Percentiles rank a stretch among this genome's conserved stretches.
These are phyloP conservation scores for Amphiprion percula DNA, from an alignment of 2,113 vertebrate genomes.

Conservation along the genomic window DNA sequence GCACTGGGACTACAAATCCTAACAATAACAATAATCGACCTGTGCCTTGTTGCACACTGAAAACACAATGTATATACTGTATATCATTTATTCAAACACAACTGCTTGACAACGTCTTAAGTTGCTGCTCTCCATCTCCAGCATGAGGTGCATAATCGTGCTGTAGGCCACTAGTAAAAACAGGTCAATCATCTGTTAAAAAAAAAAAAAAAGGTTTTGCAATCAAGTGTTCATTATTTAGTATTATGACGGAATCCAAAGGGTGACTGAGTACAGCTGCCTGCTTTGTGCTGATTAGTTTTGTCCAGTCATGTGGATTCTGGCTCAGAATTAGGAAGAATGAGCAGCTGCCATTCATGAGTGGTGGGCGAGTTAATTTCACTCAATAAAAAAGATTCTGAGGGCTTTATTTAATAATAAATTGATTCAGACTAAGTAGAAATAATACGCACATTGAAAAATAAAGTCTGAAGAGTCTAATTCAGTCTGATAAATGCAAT, in stretches of 20 bases:
- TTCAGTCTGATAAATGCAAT: too few relatives aligned
- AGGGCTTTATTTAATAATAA: too few relatives aligned
- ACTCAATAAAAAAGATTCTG: too few relatives aligned
- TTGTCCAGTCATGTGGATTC: constrained; percentile 28
- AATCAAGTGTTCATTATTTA: background rate
- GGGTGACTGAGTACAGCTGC: constrained; percentile 28
- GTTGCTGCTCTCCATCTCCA: constrained; percentile 4
- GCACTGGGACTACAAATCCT: background rate
- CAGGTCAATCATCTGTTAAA: constrained; percentile 15
- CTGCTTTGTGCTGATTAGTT: constrained; percentile 53
- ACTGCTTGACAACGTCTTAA: background rate
- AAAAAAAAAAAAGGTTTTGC: background rate
- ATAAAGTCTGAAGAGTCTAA: too few relatives aligned
- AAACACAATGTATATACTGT: background rate
- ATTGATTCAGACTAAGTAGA: too few relatives aligned
- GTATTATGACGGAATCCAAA: constrained; percentile 11
- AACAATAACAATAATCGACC: background rate
- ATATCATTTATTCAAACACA: background rate
- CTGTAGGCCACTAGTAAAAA: background rate
- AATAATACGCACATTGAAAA: too few relatives aligned
- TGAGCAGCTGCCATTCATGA: constrained; percentile 37
- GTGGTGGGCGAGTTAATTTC: constrained; percentile 9
- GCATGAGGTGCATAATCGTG: background rate
- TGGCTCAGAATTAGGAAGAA: constrained; percentile 22
- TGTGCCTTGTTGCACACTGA: background rate